phyloP scores from a whole-genome alignment of 2,888 invertebrate genomes.

The Syrista parreyssii region DNA sequence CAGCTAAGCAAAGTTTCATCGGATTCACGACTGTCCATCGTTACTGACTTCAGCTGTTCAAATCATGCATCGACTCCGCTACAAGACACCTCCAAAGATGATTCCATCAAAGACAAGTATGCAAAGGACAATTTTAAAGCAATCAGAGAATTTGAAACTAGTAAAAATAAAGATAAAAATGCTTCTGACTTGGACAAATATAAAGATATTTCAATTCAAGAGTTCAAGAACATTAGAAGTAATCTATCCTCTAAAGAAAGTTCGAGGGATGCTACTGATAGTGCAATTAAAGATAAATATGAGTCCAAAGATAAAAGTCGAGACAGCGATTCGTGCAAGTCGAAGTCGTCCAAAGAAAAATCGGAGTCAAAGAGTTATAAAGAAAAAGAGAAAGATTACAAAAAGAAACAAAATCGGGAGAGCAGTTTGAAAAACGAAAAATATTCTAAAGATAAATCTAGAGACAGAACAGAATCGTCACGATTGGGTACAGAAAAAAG shows the following conservation, averaged over 20 bases:
- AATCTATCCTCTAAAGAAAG: constrained; percentile 52
- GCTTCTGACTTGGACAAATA: constrained; percentile 49
- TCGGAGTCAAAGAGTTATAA: constrained; percentile 43
- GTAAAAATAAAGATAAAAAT: constrained; percentile 43
- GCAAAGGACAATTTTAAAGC: constrained; percentile 55
- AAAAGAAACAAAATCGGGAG: constrained; percentile 38
- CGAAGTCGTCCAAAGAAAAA: constrained; percentile 42
- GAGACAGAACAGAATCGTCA: constrained; percentile 34
- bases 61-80: constrained; percentile 60
- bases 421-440: constrained; percentile 44
- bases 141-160: constrained; percentile 49
- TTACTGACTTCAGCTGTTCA: constrained; percentile 68
- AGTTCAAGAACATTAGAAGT: constrained; percentile 38
- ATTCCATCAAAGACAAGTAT: constrained; percentile 56
- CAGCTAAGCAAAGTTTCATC: constrained; percentile 74
- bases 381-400: constrained; percentile 42
- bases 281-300: constrained; percentile 44
- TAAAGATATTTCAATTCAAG: constrained; percentile 41
- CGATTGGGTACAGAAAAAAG: constrained; percentile 14
- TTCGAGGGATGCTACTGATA: constrained; percentile 53
- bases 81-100: constrained; percentile 48
- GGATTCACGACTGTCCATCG: constrained; percentile 70
- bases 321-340: constrained; percentile 37
- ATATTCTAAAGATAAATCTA: constrained; percentile 37
- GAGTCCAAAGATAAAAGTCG: constrained; percentile 50